phyloP scores from a whole-genome alignment of 2,113 vertebrate genomes.

The Oenanthe oenanthe region DNA sequence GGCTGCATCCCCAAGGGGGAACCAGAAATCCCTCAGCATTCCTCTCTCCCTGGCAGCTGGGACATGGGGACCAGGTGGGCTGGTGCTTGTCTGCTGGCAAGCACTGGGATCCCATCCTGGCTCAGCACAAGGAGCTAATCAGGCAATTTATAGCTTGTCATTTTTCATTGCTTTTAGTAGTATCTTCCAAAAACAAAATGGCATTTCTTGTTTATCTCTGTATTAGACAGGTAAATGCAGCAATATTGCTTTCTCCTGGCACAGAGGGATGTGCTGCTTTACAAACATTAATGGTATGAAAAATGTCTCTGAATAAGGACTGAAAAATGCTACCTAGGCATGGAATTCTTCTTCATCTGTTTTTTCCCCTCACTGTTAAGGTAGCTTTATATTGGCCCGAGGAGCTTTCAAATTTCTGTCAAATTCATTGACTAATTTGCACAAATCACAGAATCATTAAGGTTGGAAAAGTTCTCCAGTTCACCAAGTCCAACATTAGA shows the following conservation, averaged over 20 bases:
- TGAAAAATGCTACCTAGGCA: neutral
- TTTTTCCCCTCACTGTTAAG: neutral
- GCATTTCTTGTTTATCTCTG: neutral
- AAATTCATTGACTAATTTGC: neutral
- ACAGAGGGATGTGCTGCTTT: neutral
- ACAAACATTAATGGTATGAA: neutral
- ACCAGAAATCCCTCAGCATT: neutral
- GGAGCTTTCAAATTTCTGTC: neutral
- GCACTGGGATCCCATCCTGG: neutral
- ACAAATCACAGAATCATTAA: neutral
- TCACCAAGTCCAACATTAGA: neutral
- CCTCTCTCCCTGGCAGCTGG: neutral
- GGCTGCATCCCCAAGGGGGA: accelerated
- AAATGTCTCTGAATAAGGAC: neutral
- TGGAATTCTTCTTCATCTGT: neutral
- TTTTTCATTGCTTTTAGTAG: constrained; percentile 39
- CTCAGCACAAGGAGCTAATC: neutral
- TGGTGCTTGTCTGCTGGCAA: neutral
- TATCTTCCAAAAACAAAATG: neutral
- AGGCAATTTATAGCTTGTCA: constrained; percentile 24
- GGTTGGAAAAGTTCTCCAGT: neutral
- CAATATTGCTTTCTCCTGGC: neutral
- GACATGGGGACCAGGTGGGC: accelerated
- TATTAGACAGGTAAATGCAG: neutral
- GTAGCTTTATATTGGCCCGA: neutral